phyloP scores from a whole-genome alignment of 2,888 invertebrate genomes.

The Galerucella nymphaeae region DNA sequence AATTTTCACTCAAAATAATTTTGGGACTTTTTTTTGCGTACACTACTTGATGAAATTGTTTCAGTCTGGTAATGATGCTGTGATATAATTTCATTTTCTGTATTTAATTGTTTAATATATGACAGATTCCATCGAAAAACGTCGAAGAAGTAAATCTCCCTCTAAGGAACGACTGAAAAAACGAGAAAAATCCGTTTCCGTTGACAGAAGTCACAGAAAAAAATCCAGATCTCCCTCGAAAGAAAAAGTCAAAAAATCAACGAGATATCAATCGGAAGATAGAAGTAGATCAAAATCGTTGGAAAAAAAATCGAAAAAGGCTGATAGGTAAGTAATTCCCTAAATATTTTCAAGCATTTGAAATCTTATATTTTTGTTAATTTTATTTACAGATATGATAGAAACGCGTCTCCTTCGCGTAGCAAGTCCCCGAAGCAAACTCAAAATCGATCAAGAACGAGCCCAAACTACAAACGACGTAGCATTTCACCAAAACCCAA shows the following conservation, averaged over 20 bases:
- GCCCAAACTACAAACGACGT: conserved; percentile 15
- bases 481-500: conserved; percentile 19
- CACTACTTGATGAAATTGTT: no score
- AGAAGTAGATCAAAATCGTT: conserved; percentile 21
- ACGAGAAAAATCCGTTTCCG: conserved; percentile 7
- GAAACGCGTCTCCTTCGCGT: conserved; percentile 20
- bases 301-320: conserved; percentile 22
- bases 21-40: no score
- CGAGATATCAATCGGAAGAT: background rate
- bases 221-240: conserved; percentile 25
- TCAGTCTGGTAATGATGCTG: no score
- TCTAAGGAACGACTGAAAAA: conserved; percentile 32
- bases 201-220: conserved; percentile 8
- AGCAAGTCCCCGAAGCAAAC: conserved; percentile 26
- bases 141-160: conserved; percentile 38
- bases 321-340: conserved; percentile 8
- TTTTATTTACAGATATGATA: conserved; percentile 9
- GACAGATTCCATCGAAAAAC: conserved; percentile 24
- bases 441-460: conserved; percentile 14
- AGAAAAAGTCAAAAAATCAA: conserved; percentile 16
- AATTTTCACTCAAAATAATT: no score
- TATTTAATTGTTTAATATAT: background rate
- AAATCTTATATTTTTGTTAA: background rate
- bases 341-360: no score
- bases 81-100: background rate